Conservation (phyloP, 2,888 invertebrate genomes). For the Glaucopsyche alexis region DNA sequence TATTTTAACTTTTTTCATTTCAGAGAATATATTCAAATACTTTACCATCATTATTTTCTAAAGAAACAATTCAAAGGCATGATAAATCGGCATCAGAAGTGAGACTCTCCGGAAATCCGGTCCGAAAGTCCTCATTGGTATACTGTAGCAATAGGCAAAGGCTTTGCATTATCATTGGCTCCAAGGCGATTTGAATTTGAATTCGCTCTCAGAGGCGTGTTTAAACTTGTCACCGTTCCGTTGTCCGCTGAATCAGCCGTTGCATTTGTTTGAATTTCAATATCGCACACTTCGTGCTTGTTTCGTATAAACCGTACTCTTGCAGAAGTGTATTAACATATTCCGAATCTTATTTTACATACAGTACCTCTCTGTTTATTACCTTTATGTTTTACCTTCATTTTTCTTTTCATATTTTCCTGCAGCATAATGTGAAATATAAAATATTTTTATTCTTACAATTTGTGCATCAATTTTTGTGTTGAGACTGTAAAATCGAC, state of each 20-base stretch:
- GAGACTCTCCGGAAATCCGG: constrained; percentile 40
- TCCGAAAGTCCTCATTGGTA: constrained; percentile 50
- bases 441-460: too few relatives aligned
- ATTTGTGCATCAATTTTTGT: too few relatives aligned
- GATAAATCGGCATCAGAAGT: constrained; percentile 24
- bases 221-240: constrained; percentile 19
- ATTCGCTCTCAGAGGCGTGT: constrained; percentile 38
- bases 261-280: constrained; percentile 24
- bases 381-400: too few relatives aligned
- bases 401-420: too few relatives aligned
- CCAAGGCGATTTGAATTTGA: constrained; percentile 55
- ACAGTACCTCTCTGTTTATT: not conserved
- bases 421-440: too few relatives aligned
- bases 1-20: not conserved
- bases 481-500: too few relatives aligned
- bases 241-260: constrained; percentile 23
- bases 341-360: not conserved
- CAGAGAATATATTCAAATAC: not conserved
- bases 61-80: not conserved
- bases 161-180: constrained; percentile 52
- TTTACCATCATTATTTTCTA: not conserved
- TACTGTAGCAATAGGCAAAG: constrained; percentile 49
- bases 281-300: not conserved
- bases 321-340: constrained; percentile 15
- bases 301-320: not conserved